Evolutionary conservation across 1,140 invertebrate species (phyloP), one percentile per base, ranked within the genome.

Genomic region (Drosophila ficusphila): DNA sequence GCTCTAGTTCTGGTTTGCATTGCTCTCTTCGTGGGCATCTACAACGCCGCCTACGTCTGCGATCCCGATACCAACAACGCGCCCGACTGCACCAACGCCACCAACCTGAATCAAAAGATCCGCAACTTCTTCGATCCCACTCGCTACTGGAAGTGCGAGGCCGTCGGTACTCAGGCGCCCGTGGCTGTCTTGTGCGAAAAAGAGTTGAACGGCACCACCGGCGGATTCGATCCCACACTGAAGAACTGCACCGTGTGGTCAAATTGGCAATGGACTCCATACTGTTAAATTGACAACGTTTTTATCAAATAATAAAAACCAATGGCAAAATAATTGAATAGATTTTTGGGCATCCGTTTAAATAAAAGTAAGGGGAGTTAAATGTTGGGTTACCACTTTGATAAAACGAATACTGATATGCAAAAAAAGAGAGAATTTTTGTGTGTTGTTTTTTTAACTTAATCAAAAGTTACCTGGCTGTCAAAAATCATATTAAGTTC

Each of bases 71-170:
- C 4, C 4, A 19, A 85, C 21, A 60, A 64, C 9, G 1, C 12
- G 12, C 79, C 79, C 11, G 34, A 21, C 11, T 83, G 71, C 39
- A 12, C 5, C 9, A n/a, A 19, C 29, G 0, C 54, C 21, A n/a
- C 3, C 11, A 38, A 44, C 60, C 12, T 11, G n/a, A n/a, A 5
- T 3, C 4, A 21, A 9, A 11, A 4, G 3, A 54, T 44, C 14
- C 64, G 64, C 11, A 79, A 83, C 56, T 60, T 56, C 36, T 83
- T 11, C 12, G 79, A 83, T 47, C 76, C 79, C n/a, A 83, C 79
- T 5, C 56, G 33, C 6, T 83, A 42, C 12, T 62, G 58, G 58
- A 0, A 0, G 14, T 62, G 58, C 25, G n/a, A 25, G 4, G 16
- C 16, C 27, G 7, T 23, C 3, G 12, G 2, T 1, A 4, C 7